Percentiles rank a stretch among this genome's conserved stretches.
Conservation (phyloP, 2,797 vertebrate genomes). For the Cynodonichthys magdalenae region DNA sequence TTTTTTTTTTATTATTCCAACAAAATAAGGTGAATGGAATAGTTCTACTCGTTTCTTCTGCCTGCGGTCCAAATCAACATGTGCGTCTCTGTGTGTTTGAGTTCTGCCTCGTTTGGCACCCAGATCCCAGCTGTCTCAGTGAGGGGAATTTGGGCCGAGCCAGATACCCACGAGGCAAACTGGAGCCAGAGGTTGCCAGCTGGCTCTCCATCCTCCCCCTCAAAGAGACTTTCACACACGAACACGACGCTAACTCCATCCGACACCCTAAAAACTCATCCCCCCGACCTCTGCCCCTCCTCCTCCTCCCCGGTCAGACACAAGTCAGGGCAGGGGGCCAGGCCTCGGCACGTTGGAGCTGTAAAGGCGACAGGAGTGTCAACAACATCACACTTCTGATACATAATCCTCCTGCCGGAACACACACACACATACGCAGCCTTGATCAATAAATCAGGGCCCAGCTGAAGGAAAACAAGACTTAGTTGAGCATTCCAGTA, state of each 20-base stretch:
- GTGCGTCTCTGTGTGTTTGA: constrained; percentile 17
- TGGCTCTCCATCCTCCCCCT: constrained; percentile 43
- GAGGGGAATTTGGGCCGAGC: constrained; percentile 55
- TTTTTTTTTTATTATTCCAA: no score
- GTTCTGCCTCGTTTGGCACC: constrained; percentile 50
- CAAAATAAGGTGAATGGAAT: no score
- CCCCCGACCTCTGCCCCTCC: constrained; percentile 31
- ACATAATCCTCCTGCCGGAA: constrained; percentile 61
- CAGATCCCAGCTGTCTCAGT: constrained; percentile 65
- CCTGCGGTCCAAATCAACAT: constrained; percentile 14
- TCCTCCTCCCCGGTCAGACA: constrained; percentile 36
- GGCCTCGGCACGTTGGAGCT: constrained; percentile 49
- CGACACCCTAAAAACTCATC: constrained; percentile 40
- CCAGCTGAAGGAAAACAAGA: constrained; percentile 32
- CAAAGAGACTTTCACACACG: constrained; percentile 35
- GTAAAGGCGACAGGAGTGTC: constrained; percentile 66
- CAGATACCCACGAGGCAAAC: constrained; percentile 60
- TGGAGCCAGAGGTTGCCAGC: constrained; percentile 71
- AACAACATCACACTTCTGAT: constrained; percentile 60
- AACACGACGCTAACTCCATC: constrained; percentile 23
- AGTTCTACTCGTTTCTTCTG: constrained; percentile 20
- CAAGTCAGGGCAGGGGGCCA: constrained; percentile 47
- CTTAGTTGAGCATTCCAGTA: constrained; percentile 11
- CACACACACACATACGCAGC: constrained; percentile 29
- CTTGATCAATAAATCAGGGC: constrained; percentile 61